phyloP scores from a whole-genome alignment of 2,113 vertebrate species.

The Nettapus auritus region DNA sequence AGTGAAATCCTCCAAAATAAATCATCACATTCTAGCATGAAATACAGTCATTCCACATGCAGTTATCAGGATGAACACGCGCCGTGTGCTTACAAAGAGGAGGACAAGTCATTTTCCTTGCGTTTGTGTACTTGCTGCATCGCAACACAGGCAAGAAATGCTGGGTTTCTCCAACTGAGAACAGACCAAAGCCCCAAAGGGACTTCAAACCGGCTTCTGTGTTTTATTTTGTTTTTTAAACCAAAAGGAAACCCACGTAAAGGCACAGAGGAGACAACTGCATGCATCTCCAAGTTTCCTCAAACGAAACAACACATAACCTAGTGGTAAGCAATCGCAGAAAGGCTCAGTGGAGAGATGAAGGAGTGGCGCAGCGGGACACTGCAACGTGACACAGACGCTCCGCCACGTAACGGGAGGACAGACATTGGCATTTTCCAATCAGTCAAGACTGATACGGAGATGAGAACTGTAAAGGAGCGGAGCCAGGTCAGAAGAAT shows the following conservation, averaged over 20 bases:
- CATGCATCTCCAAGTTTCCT: background rate
- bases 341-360: background rate
- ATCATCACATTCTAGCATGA: background rate
- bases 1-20: slow-evolving; percentile 15
- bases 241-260: background rate
- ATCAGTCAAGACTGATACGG: background rate
- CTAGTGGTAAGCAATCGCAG: background rate
- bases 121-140: background rate
- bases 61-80: background rate
- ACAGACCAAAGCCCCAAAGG: background rate
- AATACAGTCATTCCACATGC: background rate
- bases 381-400: background rate
- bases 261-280: background rate
- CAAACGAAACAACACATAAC: background rate
- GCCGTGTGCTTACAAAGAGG: background rate
- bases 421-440: background rate
- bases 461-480: background rate
- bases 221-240: background rate
- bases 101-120: background rate
- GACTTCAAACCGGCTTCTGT: background rate
- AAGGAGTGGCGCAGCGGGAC: background rate
- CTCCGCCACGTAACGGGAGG: accelerated
- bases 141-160: background rate
- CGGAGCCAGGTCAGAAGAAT: background rate
- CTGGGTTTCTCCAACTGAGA: background rate